Evolutionary conservation across 2,797 vertebrate species (phyloP), one percentile per base, ranked within the genome.

Genomic region (Taenioides sp.): DNA sequence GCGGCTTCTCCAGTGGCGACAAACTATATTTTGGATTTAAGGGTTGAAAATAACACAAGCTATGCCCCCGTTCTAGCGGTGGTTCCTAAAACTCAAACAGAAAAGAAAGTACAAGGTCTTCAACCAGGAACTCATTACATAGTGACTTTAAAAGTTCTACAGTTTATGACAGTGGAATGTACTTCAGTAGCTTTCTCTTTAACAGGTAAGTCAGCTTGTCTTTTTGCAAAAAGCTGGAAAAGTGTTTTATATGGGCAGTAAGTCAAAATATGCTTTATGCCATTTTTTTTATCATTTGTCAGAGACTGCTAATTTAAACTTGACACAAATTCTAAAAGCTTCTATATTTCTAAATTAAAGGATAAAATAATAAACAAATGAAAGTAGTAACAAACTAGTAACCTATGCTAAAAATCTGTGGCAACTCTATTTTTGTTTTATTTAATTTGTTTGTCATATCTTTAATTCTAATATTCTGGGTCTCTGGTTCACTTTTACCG

Each of bases 1-100:
- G 80, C 70, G 60, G 55, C 54, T 50, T 75, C 79, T 62, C 0
- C 14, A 0, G 71, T n/a, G 2, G 88, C 89, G 22, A 90, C 91
- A 63, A 88, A 79, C 73, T 95, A 92, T 63, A 79, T 94, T 78
- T 82, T 95, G 83, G 95, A 95, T 77, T 75, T 94, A 47, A 87
- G 95, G 71, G 84, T 92, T 65, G 88, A 71, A 74, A 92, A 94
- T 74, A 78, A 72, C 34, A 71, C 77, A 60, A 34, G 62, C 7
- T 58, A 78, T 34, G 84, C 91, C 12, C 92, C 93, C 0, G 80
- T 91, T 5, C 88, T 91, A 27, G 70, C 88, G 67, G 63, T 79
- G 0, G 28, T 84, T 69, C 1, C 50, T 0, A 0, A 1, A 0
- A 5, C 25, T 10, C 3, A 0, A 20, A 86, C 80, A 5, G 69